Conservation (phyloP, 2,113 vertebrate genomes). For the Leucoraja erinaceus region DNA sequence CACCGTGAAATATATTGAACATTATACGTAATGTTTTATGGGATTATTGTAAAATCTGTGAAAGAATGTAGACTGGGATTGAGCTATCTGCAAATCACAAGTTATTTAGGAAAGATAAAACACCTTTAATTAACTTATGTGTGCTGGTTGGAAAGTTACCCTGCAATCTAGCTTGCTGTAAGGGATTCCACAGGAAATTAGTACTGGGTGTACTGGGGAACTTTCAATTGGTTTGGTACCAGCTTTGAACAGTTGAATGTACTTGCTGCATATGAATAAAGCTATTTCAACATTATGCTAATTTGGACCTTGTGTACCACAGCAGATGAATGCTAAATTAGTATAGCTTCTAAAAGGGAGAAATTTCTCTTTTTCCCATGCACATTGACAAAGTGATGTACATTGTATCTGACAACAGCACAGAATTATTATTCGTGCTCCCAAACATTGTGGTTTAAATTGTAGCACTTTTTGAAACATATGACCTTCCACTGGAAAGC, state of each 20-base stretch:
- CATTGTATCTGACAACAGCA: not conserved
- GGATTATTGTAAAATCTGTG: not conserved
- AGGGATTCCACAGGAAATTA: not conserved
- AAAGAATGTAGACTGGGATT: not conserved
- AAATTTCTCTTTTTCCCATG: not conserved
- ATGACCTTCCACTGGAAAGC: not conserved
- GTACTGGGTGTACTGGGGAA: not conserved
- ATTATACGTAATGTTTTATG: not conserved
- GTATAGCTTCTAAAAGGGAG: not conserved
- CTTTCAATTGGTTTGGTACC: not conserved
- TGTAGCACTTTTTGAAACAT: conserved; percentile 12
- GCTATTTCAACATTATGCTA: not conserved
- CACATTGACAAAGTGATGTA: not conserved
- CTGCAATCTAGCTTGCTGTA: not conserved
- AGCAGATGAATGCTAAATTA: not conserved
- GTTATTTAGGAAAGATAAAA: not conserved
- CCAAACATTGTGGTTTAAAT: not conserved
- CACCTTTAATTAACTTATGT: not conserved
- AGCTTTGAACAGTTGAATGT: not conserved
- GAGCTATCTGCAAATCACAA: not conserved
- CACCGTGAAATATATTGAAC: not conserved
- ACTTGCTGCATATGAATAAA: not conserved
- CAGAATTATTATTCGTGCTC: not conserved
- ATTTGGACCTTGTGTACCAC: not conserved
- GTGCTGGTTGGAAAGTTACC: not conserved